Percentiles rank a stretch among this genome's conserved stretches.
phyloP scores from a whole-genome alignment of 2,797 vertebrate species.

The Limosa lapponica region DNA sequence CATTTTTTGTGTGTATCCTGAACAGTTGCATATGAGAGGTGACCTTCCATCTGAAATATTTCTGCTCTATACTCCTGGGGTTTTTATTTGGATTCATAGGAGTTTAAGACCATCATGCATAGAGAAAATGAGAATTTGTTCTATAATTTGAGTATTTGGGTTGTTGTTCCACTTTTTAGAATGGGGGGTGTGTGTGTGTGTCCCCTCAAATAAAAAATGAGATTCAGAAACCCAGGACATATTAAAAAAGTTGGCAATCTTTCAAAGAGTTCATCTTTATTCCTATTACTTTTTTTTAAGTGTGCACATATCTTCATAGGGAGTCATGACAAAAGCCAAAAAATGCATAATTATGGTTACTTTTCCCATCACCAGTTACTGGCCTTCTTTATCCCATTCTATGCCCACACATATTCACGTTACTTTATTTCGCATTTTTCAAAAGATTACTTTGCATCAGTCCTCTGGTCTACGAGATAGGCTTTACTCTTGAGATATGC shows the following conservation, averaged over 20 bases:
- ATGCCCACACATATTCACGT: not conserved
- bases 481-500: not conserved
- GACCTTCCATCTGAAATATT: not conserved
- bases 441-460: not conserved
- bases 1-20: not conserved
- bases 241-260: not conserved
- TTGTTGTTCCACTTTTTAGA: not conserved
- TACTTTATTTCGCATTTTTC: not conserved
- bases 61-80: not conserved
- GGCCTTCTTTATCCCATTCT: not conserved
- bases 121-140: not conserved
- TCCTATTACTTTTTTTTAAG: not conserved
- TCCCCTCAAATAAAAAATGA: not conserved
- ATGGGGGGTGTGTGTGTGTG: fast-evolving
- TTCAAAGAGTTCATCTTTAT: not conserved
- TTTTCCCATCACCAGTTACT: not conserved
- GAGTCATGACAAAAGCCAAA: not conserved
- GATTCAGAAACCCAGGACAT: fast-evolving
- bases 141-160: not conserved
- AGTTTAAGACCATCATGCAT: not conserved
- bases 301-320: not conserved
- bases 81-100: not conserved
- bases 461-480: not conserved
- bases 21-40: not conserved
- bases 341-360: not conserved